Percentiles rank a stretch among this genome's conserved stretches.
Evolutionary conservation across 2,797 vertebrate genomes (phyloP).

Genomic region (Gymnothorax reevesii): DNA sequence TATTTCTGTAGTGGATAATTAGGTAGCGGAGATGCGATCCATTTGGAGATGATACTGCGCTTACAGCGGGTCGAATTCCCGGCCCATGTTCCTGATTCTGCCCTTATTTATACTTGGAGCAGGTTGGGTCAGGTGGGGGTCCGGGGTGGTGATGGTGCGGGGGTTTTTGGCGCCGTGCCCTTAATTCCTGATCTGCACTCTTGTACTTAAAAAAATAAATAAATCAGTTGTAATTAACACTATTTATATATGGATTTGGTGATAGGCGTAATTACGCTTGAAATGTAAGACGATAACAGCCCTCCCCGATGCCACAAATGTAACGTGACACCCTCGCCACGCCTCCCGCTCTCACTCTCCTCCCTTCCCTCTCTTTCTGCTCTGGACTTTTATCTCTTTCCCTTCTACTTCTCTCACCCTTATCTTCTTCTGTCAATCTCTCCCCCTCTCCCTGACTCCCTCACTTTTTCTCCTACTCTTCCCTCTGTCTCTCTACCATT

Average conservation of each 20-base stretch:
- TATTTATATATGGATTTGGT: background rate
- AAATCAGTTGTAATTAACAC: background rate
- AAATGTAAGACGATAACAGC: background rate
- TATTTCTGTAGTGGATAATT: conserved; percentile 81
- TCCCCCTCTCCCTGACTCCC: too few relatives aligned
- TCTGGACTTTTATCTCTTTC: background rate
- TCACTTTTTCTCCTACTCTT: background rate
- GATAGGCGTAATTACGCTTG: background rate
- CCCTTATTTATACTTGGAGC: conserved; percentile 32
- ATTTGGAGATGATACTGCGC: conserved; percentile 54
- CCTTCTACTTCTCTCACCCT: too few relatives aligned
- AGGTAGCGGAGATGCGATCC: conserved; percentile 66
- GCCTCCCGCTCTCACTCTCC: background rate
- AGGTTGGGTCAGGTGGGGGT: background rate
- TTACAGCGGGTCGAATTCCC: conserved; percentile 33
- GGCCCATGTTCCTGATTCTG: background rate
- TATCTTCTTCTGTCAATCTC: too few relatives aligned
- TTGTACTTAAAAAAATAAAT: background rate
- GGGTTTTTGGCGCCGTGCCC: background rate
- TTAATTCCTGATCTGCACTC: background rate
- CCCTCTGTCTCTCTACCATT: background rate
- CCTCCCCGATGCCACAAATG: background rate
- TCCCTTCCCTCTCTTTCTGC: background rate
- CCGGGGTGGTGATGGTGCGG: background rate
- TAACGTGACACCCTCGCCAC: background rate